phyloP scores from a whole-genome alignment of 2,888 invertebrate species.

The Drosophila falleni region DNA sequence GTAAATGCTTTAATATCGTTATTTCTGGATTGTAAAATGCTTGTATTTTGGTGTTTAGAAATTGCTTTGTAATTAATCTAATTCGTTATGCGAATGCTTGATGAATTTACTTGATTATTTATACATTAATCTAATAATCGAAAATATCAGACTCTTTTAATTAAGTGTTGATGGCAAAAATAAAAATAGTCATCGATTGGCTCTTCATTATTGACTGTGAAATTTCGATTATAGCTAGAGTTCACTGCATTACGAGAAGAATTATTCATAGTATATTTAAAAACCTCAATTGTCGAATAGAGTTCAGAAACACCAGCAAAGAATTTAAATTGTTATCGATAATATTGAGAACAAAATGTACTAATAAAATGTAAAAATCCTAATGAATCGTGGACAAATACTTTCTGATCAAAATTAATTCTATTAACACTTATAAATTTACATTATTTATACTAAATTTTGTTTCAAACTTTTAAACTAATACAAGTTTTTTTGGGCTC shows the following conservation, averaged over 20 bases:
- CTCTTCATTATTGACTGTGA: conserved; percentile 31
- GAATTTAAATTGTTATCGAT: too few relatives aligned
- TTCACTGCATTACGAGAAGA: not conserved
- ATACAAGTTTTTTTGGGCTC: not conserved
- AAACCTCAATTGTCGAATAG: not conserved
- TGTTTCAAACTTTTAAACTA: too few relatives aligned
- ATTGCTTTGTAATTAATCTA: conserved; percentile 54
- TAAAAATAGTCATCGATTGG: conserved; percentile 29
- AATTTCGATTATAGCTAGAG: conserved; percentile 31
- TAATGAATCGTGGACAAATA: too few relatives aligned
- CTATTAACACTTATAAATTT: too few relatives aligned
- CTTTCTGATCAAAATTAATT: too few relatives aligned
- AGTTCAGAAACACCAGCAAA: too few relatives aligned
- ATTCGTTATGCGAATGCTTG: conserved; percentile 53
- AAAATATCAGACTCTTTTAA: conserved; percentile 17
- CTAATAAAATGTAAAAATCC: too few relatives aligned
- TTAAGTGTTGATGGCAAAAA: conserved; percentile 51
- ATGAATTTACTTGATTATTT: conserved; percentile 16
- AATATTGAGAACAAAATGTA: too few relatives aligned
- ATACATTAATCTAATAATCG: conserved; percentile 13
- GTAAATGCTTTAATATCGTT: conserved; percentile 16
- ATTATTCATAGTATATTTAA: not conserved
- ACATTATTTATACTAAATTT: too few relatives aligned
- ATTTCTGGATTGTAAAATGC: conserved; percentile 1
- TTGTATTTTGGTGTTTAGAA: conserved; percentile 9